phyloP scores from a whole-genome alignment of 2,113 vertebrate species.

The Epinephelus fuscoguttatus region DNA sequence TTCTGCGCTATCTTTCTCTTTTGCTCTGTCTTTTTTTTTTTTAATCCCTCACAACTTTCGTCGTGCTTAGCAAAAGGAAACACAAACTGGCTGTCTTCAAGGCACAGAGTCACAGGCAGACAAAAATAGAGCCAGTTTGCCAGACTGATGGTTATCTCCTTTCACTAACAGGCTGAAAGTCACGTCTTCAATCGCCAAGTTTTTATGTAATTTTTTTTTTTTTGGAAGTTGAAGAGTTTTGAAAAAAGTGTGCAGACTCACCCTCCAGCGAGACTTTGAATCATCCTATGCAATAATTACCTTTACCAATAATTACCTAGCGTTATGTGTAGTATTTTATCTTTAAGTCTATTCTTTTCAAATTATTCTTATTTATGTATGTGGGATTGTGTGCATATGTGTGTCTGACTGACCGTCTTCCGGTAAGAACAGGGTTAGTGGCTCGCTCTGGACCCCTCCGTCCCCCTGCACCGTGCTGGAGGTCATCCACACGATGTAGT shows the following conservation, averaged over 20 bases:
- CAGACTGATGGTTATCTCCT: constrained; percentile 68
- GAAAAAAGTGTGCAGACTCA: constrained; percentile 78
- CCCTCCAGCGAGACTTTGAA: constrained; percentile 23
- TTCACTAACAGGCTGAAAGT: constrained; percentile 75
- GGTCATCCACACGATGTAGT: constrained; percentile 87
- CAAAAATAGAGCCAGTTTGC: constrained; percentile 73
- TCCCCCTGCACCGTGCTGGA: constrained; percentile 92
- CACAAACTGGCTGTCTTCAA: constrained; percentile 72
- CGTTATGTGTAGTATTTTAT: not conserved
- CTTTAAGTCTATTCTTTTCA: not conserved
- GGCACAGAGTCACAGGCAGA: constrained; percentile 33
- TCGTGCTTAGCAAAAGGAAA: constrained; percentile 76
- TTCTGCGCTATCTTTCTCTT: not conserved
- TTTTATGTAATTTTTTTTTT: constrained; percentile 82
- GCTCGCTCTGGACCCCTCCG: constrained; percentile 87
- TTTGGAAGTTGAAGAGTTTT: constrained; percentile 55
- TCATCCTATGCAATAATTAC: constrained; percentile 8
- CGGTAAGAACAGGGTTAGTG: constrained; percentile 86
- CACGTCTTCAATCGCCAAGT: constrained; percentile 66
- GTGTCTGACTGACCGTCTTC: constrained; percentile 87
- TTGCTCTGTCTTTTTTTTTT: constrained; percentile 10
- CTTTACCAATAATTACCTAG: not conserved
- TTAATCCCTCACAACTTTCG: constrained; percentile 52
- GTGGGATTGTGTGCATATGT: constrained; percentile 35
- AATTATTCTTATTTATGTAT: constrained; percentile 8